Conservation (phyloP, 2,797 vertebrate species). For the Ispidina lecontei region DNA sequence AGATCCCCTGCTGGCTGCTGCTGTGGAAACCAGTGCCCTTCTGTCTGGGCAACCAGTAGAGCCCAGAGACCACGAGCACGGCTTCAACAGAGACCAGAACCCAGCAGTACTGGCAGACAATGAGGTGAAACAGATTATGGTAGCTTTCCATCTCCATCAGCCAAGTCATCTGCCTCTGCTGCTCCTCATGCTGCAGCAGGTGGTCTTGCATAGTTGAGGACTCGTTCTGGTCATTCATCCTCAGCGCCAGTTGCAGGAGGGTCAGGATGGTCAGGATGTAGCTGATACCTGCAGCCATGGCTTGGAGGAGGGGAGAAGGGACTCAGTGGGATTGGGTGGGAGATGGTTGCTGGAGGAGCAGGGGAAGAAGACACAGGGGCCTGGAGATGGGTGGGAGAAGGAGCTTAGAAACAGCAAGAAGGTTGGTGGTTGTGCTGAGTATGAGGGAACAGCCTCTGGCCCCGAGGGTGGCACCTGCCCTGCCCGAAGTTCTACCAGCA, state of each 20-base stretch:
- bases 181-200: background rate
- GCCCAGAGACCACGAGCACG: background rate
- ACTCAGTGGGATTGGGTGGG: background rate
- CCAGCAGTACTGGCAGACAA: background rate
- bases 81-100: background rate
- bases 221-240: background rate
- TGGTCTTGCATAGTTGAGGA: background rate
- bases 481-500: background rate
- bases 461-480: background rate
- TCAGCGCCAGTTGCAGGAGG: background rate
- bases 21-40: background rate
- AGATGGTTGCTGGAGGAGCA: too few relatives aligned
- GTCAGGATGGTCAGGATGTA: background rate
- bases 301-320: background rate
- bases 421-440: background rate
- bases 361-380: background rate
- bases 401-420: background rate
- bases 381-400: background rate
- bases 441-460: background rate
- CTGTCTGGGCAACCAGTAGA: background rate
- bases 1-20: background rate
- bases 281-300: background rate
- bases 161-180: background rate
- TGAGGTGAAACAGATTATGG: background rate
- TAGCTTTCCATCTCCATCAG: background rate